Conservation (phyloP, 1,140 invertebrate species). For the Homarus americanus region DNA sequence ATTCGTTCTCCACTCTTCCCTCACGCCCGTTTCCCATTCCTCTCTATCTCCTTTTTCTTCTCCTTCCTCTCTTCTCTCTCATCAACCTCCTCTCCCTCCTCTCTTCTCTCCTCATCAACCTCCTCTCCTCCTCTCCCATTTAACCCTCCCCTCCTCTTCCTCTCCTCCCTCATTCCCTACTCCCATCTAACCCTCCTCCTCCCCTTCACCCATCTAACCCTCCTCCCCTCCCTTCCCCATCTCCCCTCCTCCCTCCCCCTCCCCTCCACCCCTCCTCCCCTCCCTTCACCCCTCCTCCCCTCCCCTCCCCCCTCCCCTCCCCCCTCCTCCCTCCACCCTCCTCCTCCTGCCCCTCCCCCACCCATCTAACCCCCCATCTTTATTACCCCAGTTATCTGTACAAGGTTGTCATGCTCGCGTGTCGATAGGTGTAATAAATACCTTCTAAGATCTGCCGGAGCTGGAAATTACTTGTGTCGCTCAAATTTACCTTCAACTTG, state of each 20-base stretch:
- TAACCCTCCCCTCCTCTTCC: background rate
- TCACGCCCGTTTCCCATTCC: background rate
- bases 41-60: background rate
- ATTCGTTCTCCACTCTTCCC: background rate
- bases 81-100: background rate
- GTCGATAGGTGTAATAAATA: constrained; percentile 57
- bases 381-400: constrained; percentile 1
- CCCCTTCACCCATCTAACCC: background rate
- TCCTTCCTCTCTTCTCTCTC: background rate
- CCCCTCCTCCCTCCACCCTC: background rate
- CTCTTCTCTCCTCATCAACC: background rate
- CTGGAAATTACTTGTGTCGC: constrained; percentile 29
- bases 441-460: constrained; percentile 12
- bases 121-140: background rate
- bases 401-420: constrained; percentile 25
- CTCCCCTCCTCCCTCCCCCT: background rate
- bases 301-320: background rate
- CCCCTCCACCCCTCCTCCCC: background rate
- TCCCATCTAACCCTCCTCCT: background rate
- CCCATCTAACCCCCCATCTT: background rate
- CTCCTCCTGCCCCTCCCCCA: background rate
- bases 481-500: constrained; percentile 19
- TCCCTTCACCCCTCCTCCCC: background rate
- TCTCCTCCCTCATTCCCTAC: background rate
- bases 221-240: background rate